phyloP scores from a whole-genome alignment of 2,113 vertebrate species.

The Mustela lutreola region DNA sequence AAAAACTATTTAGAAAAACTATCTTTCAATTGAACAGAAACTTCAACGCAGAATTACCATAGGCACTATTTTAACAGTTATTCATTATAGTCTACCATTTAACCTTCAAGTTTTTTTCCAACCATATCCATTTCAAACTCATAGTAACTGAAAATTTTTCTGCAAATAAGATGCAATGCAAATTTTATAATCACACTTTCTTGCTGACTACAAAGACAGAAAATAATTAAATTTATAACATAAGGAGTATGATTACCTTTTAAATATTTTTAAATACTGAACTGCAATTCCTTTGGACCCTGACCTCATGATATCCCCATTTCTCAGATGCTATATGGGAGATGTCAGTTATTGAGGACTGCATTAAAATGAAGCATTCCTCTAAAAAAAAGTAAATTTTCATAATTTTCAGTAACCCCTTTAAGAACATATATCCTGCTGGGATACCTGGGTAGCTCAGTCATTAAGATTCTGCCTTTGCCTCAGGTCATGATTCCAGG shows the following conservation, averaged over 20 bases:
- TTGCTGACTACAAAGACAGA: constrained; percentile 46
- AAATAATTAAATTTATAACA: constrained; percentile 52
- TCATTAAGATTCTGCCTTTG: neutral
- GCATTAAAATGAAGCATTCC: neutral
- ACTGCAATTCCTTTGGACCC: neutral
- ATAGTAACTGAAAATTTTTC: constrained; percentile 35
- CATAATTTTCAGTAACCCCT: constrained; percentile 22
- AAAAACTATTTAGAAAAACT: constrained; percentile 42
- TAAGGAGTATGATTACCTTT: neutral
- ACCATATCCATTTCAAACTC: constrained; percentile 17
- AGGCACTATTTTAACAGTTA: constrained; percentile 39
- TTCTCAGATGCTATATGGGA: neutral
- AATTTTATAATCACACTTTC: neutral
- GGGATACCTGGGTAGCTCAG: neutral
- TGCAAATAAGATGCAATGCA: constrained; percentile 20
- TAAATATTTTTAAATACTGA: constrained; percentile 57
- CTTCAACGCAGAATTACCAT: constrained; percentile 30
- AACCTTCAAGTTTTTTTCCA: constrained; percentile 11
- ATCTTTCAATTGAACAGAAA: constrained; percentile 43
- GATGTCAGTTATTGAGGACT: neutral
- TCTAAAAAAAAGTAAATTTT: neutral
- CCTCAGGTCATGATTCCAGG: neutral
- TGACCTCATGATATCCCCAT: constrained; percentile 32
- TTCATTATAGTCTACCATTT: neutral
- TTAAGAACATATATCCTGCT: neutral